Base-by-base conservation (phyloP, 2,888 invertebrate genomes). In the Sinelater perroti region DNA sequence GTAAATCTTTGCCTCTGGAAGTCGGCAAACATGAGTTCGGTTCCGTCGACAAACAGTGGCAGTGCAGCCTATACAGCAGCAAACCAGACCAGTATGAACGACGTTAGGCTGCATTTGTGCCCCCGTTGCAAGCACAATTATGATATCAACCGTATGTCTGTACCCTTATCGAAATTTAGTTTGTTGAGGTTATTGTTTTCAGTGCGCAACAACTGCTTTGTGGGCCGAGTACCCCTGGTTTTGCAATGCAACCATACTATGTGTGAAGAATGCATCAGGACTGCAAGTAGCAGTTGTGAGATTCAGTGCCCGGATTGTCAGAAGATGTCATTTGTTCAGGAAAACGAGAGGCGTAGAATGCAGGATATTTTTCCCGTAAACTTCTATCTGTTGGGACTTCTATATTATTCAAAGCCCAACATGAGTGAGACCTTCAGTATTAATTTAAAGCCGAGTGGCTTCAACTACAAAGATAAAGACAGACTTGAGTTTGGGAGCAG, bases 191-290 rank as follows among this genome's bases (percentile, higher is more conserved):
- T n/a, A n/a, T 56, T 35, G 55, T 21, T 68, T 67, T 10, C 52
- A 68, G 68, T 60, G 10, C 47, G 60, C n/a, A 55, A 55, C 7
- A 61, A 58, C 36, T 21, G 33, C 28, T 54, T 59, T 24, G 28
- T 56, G 51, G 75, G 73, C 35, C 72, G 71, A 42, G 64, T 75
- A 5, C 90, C 90, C 0, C 75, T 89, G 16, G 75, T 88, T 28
- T 72, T 90, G 55, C 68, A 80, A 58, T 91, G 91, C 70, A 85
- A 85, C 1, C 91, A 91, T 72, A 80, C 85, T 1, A 79, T 86
- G 67, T 91, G 91, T 67, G 86, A 87, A 63, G 81, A 78, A 42
- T 91, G 90, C 70, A 71, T 86, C 8, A 75, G 70, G 26, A 77
- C 74, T 56, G 72, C 77, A 16, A 58, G 76, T 0, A 77, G 73